phyloP scores from a whole-genome alignment of 2,888 invertebrate species.

The Amblyjoppa fuscipennis region DNA sequence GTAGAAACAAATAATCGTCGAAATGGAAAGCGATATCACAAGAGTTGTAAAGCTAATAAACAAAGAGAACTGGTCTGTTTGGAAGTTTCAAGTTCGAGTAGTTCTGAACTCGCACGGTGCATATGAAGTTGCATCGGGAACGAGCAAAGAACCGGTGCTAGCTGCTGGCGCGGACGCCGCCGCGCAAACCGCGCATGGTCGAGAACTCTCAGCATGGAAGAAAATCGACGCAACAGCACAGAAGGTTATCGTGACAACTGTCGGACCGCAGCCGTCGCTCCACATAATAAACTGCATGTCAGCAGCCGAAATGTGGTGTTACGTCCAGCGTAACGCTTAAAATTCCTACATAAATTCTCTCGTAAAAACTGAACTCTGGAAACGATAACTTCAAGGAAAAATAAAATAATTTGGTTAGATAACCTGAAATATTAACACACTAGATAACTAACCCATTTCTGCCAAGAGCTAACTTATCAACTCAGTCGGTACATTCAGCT shows the following conservation, averaged over 20 bases:
- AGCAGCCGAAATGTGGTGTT: constrained; percentile 69
- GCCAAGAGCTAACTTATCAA: too few species aligned
- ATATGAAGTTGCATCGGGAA: constrained; percentile 9
- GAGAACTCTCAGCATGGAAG: constrained; percentile 54
- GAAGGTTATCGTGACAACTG: constrained; percentile 71
- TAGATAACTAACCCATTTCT: too few species aligned
- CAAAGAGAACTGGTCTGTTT: not conserved
- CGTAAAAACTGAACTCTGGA: too few species aligned
- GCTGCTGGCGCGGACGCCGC: not conserved
- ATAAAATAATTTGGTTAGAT: too few species aligned
- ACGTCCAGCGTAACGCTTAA: too few species aligned
- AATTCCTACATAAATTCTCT: too few species aligned
- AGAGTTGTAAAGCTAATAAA: too few species aligned
- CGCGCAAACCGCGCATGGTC: constrained; percentile 3
- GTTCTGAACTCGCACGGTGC: constrained; percentile 26
- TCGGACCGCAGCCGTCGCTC: constrained; percentile 67
- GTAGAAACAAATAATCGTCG: too few species aligned
- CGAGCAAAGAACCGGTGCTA: not conserved
- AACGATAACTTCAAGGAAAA: too few species aligned
- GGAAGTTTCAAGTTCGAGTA: constrained; percentile 43
- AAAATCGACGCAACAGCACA: constrained; percentile 71
- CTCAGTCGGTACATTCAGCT: too few species aligned
- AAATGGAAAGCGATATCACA: too few species aligned
- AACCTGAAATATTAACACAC: too few species aligned
- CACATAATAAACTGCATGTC: constrained; percentile 74